Evolutionary conservation across 2,888 invertebrate genomes (phyloP).

Genomic region (Geotrupes spiniger): DNA sequence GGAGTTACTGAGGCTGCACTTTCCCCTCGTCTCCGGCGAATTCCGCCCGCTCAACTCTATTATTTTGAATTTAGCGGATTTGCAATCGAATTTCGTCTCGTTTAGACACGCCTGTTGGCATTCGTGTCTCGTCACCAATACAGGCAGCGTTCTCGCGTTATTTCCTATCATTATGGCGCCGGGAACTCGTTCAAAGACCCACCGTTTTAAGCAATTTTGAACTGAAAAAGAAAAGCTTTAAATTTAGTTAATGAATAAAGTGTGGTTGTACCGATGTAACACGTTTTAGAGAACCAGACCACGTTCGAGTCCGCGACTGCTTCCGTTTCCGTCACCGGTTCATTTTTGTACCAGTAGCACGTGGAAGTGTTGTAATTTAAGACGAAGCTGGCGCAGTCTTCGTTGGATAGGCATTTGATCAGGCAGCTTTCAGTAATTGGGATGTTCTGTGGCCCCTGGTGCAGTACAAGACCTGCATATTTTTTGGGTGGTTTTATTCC

Average conservation of each 20-base stretch:
- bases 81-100: constrained; percentile 55
- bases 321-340: constrained; percentile 34
- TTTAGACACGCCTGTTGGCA: constrained; percentile 65
- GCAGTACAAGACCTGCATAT: constrained; percentile 32
- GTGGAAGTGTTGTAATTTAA: constrained; percentile 42
- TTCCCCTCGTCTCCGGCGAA: constrained; percentile 50
- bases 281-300: constrained; percentile 65
- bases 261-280: constrained; percentile 54
- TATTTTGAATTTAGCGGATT: constrained; percentile 55
- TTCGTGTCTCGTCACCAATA: constrained; percentile 61
- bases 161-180: constrained; percentile 72
- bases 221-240: constrained; percentile 6
- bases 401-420: constrained; percentile 38
- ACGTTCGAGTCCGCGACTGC: constrained; percentile 55
- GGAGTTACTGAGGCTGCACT: constrained; percentile 68
- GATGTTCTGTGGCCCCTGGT: constrained; percentile 26
- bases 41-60: constrained; percentile 19
- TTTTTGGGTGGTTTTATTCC: constrained; percentile 41
- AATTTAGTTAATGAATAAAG: background rate
- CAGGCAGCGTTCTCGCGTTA: constrained; percentile 59
- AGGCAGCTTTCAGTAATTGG: constrained; percentile 46
- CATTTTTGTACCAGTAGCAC: constrained; percentile 43
- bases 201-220: constrained; percentile 55
- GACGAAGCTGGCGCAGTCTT: constrained; percentile 45
- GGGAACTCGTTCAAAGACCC: constrained; percentile 74